Conservation (phyloP, 2,113 vertebrate species). For the Alligator sinensis region DNA sequence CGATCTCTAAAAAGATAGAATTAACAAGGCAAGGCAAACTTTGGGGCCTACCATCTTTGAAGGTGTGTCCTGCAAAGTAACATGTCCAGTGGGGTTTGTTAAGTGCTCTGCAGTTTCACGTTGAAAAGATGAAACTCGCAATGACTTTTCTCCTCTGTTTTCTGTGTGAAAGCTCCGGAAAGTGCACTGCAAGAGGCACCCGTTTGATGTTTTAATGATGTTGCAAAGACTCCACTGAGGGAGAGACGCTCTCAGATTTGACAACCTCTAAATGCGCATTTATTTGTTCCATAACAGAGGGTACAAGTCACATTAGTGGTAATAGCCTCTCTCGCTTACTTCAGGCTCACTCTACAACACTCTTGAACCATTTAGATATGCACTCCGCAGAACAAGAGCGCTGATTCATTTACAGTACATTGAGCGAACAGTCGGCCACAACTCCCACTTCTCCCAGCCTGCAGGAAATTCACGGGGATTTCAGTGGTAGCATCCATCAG, state of each 20-base stretch:
- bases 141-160: background rate
- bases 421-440: background rate
- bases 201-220: background rate
- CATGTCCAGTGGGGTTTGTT: background rate
- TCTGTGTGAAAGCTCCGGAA: background rate
- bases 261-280: background rate
- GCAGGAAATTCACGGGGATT: background rate
- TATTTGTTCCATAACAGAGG: background rate
- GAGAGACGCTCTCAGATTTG: background rate
- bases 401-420: background rate
- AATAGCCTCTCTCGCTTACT: background rate
- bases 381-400: background rate
- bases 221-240: background rate
- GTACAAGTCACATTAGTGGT: background rate
- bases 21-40: background rate
- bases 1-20: background rate
- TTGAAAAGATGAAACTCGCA: background rate
- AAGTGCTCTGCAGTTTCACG: background rate
- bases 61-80: background rate
- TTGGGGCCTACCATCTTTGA: background rate
- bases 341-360: background rate
- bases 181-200: background rate
- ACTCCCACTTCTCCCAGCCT: background rate
- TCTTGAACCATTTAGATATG: slow-evolving; percentile 12
- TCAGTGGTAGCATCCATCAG: background rate